Conservation (phyloP, 2,113 vertebrate genomes). For the Tursiops truncatus region DNA sequence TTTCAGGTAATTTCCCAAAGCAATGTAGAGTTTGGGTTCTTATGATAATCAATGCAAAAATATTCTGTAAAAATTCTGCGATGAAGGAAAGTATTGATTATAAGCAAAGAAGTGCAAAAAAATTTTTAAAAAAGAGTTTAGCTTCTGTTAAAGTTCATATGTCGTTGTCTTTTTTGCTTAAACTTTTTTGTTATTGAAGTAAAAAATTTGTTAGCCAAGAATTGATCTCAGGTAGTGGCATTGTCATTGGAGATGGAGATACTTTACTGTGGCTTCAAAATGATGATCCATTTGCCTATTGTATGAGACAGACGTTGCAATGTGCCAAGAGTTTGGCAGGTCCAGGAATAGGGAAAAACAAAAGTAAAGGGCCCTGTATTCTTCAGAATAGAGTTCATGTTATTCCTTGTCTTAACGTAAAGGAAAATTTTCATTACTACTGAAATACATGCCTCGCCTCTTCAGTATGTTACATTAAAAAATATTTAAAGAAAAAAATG, state of each 20-base stretch:
- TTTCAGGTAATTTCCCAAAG: constrained; percentile 39
- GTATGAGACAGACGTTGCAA: neutral
- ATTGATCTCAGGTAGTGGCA: neutral
- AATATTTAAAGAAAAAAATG: constrained; percentile 13
- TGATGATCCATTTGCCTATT: neutral
- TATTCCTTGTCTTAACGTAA: constrained; percentile 4
- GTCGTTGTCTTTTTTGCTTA: neutral
- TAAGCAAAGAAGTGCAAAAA: neutral
- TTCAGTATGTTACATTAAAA: neutral
- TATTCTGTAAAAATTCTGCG: constrained; percentile 1
- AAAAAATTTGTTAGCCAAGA: constrained; percentile 5
- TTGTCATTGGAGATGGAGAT: neutral
- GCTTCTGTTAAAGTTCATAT: neutral
- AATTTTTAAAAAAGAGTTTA: neutral
- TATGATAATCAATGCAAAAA: neutral
- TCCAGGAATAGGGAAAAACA: neutral
- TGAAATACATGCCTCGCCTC: neutral
- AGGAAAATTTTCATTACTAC: constrained; percentile 32
- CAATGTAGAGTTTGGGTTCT: neutral
- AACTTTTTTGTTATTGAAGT: constrained; percentile 5
- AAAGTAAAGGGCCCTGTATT: neutral
- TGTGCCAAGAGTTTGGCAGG: neutral
- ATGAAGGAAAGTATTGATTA: neutral
- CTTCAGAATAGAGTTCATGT: neutral
- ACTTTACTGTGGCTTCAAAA: neutral